Conservation (phyloP, 2,113 vertebrate genomes). For the Rhagologus leucostigma region DNA sequence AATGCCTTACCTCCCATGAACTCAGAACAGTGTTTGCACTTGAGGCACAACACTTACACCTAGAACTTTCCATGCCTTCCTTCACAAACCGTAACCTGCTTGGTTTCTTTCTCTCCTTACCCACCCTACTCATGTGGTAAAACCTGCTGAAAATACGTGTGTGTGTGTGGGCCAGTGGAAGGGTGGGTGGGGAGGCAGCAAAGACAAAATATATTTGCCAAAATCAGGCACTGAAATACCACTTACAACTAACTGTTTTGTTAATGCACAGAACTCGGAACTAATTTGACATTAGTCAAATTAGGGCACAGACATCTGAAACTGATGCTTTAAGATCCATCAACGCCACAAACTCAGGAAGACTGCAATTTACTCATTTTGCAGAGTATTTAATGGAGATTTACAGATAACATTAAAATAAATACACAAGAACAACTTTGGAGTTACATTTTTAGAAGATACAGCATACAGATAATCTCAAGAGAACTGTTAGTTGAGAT, state of each 20-base stretch:
- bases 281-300: background rate
- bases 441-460: background rate
- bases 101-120: background rate
- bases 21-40: background rate
- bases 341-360: background rate
- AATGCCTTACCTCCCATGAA: background rate
- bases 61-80: background rate
- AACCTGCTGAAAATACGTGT: background rate
- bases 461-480: background rate
- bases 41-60: background rate
- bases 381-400: background rate
- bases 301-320: background rate
- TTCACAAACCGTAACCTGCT: background rate
- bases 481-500: background rate
- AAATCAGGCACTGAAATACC: background rate
- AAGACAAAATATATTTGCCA: background rate
- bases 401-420: background rate
- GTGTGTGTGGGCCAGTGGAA: no score
- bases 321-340: background rate
- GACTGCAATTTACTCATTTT: background rate
- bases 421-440: background rate
- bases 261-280: background rate
- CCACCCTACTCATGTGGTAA: background rate
- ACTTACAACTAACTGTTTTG: background rate
- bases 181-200: fast-evolving